Percentiles rank a stretch among this genome's conserved stretches.
Conservation (phyloP, 2,113 vertebrate genomes). For the Gallinago jamesoni region DNA sequence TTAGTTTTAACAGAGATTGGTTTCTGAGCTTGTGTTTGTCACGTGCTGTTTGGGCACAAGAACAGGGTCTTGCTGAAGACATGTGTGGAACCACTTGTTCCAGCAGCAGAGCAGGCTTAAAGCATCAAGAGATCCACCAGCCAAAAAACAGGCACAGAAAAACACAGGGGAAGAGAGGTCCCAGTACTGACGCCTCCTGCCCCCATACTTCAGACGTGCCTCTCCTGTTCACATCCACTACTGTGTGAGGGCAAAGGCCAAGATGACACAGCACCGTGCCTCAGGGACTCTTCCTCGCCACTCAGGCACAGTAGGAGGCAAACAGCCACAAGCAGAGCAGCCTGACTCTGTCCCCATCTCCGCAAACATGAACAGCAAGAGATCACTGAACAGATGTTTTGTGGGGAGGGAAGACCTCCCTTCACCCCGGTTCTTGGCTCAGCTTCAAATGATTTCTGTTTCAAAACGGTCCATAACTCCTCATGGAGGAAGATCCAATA, state of each 20-base stretch:
- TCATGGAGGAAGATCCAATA: neutral
- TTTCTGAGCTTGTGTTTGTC: neutral
- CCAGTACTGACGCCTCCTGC: neutral
- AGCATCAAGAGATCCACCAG: neutral
- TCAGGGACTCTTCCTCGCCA: neutral
- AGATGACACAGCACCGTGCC: neutral
- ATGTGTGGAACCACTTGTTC: neutral
- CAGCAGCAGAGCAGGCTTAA: neutral
- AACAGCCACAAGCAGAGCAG: neutral
- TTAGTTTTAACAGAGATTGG: neutral
- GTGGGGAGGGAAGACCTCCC: neutral
- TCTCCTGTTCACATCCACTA: neutral
- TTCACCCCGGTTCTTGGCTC: neutral
- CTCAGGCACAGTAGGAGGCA: neutral
- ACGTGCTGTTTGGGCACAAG: accelerated
- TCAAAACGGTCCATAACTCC: neutral
- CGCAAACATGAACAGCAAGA: accelerated
- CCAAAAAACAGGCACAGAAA: neutral
- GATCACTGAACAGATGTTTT: neutral
- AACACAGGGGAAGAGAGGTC: accelerated
- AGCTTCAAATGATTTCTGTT: neutral
- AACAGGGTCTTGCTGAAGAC: neutral
- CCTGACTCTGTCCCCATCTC: neutral
- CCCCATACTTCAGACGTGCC: neutral
- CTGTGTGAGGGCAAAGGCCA: neutral